Percentiles rank a stretch among this genome's conserved stretches.
phyloP scores from a whole-genome alignment of 2,888 invertebrate genomes.

The Torymus texanus region DNA sequence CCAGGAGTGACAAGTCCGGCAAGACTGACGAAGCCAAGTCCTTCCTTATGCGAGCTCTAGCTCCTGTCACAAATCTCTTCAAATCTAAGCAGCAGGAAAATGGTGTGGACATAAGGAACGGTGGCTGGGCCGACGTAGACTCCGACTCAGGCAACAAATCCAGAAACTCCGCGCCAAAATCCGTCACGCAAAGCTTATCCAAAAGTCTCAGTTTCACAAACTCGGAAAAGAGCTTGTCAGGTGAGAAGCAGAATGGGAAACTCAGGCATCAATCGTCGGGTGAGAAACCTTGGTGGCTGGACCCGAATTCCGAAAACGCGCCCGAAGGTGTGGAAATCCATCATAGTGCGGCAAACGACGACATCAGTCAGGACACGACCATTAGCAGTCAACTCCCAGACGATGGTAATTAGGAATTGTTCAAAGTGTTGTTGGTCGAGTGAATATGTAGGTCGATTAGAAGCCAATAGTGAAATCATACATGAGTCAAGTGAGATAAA shows the following conservation, averaged over 20 bases:
- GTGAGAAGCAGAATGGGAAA: constrained; percentile 49
- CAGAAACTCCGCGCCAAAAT: constrained; percentile 55
- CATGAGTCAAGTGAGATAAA: background rate
- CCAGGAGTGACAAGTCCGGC: constrained; percentile 65
- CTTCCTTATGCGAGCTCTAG: constrained; percentile 84
- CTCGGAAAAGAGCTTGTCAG: constrained; percentile 57
- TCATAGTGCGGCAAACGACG: constrained; percentile 66
- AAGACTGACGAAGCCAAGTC: constrained; percentile 83
- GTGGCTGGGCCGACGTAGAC: constrained; percentile 60
- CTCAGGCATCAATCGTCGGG: constrained; percentile 65
- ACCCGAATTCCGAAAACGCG: constrained; percentile 71
- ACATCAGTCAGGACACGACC: constrained; percentile 72
- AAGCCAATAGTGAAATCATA: background rate
- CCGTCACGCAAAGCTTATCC: constrained; percentile 41
- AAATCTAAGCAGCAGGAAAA: constrained; percentile 79
- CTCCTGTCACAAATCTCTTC: constrained; percentile 86
- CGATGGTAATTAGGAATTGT: constrained; percentile 66
- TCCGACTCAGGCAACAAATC: constrained; percentile 60
- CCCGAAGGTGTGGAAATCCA: constrained; percentile 70
- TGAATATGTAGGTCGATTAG: background rate
- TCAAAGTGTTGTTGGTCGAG: no score
- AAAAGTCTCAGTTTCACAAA: constrained; percentile 63
- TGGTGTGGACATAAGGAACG: constrained; percentile 72
- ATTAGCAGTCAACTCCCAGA: constrained; percentile 71
- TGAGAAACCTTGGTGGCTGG: constrained; percentile 73